Percentiles rank a stretch among this genome's conserved stretches.
These are phyloP conservation scores for Chelon auratus DNA, from an alignment of 2,797 vertebrate genomes.

Conservation along the genomic window DNA sequence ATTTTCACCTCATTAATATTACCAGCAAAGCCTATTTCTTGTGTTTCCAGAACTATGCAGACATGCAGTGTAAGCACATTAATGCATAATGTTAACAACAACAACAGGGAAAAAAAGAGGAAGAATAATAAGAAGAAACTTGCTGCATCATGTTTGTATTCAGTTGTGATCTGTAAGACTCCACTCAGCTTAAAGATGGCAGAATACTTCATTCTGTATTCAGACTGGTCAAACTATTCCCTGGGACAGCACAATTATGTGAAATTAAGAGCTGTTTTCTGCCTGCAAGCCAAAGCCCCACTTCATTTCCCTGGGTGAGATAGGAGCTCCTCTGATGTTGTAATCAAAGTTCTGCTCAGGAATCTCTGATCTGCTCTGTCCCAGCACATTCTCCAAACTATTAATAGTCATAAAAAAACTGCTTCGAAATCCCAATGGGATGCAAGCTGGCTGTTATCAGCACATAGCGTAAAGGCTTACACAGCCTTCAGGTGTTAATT, in stretches of 20 bases:
- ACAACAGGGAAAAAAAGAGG: neutral
- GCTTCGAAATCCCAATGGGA: conserved; percentile 66
- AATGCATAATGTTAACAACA: neutral
- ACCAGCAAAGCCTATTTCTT: conserved; percentile 49
- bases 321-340: conserved; percentile 70
- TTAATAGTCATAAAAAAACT: conserved; percentile 74
- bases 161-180: neutral
- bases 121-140: neutral
- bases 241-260: conserved; percentile 57
- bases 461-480: conserved; percentile 68
- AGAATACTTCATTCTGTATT: conserved; percentile 43
- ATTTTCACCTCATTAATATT: conserved; percentile 71
- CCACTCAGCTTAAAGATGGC: conserved; percentile 2
- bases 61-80: conserved; percentile 10
- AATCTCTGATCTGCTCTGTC: conserved; percentile 73
- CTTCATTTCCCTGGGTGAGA: conserved; percentile 52
- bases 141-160: neutral
- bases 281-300: conserved; percentile 43
- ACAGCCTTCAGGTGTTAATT: conserved; percentile 78
- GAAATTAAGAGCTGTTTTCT: conserved; percentile 58
- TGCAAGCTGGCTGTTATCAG: conserved; percentile 71
- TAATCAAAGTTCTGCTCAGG: conserved; percentile 77
- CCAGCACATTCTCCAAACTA: conserved; percentile 70
- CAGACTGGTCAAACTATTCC: conserved; percentile 56
- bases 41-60: conserved; percentile 52